Conservation (phyloP, 92 coral and sea anemone genomes). For the Paragorgia papillata region DNA sequence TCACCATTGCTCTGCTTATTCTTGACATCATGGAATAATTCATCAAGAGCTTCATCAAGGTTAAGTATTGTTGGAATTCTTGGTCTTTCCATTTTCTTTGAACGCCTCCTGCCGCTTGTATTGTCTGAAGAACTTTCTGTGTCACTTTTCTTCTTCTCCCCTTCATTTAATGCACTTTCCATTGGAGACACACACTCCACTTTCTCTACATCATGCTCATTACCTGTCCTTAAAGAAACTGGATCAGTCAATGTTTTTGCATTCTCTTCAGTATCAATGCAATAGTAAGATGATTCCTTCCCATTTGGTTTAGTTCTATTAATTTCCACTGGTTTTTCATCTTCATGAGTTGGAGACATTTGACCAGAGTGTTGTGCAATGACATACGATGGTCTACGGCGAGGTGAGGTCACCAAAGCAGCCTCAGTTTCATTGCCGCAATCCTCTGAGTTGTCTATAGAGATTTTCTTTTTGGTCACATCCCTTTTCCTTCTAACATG, state of each 20-base stretch:
- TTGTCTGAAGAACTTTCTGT: conserved; percentile 13
- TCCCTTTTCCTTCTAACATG: conserved; percentile 36
- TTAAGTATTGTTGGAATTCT: conserved; percentile 89
- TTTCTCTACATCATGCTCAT: neutral
- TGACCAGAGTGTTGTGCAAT: conserved; percentile 72
- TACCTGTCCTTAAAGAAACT: neutral
- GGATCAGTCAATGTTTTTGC: neutral
- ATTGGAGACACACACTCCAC: neutral
- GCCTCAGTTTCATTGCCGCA: conserved; percentile 11
- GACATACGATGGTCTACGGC: conserved; percentile 89
- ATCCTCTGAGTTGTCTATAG: conserved; percentile 24
- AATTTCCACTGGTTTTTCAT: conserved; percentile 56
- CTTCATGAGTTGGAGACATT: conserved; percentile 56
- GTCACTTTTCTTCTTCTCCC: neutral
- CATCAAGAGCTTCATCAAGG: conserved; percentile 55
- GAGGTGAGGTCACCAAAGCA: conserved; percentile 46
- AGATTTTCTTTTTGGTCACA: conserved; percentile 43
- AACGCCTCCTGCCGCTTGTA: conserved; percentile 45
- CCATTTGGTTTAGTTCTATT: conserved; percentile 40
- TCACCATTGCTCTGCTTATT: conserved; percentile 29
- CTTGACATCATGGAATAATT: conserved; percentile 40
- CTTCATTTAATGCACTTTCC: neutral
- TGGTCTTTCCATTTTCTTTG: conserved; percentile 76
- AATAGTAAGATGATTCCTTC: conserved; percentile 19
- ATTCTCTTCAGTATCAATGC: conserved; percentile 61